Evolutionary conservation across 2,888 invertebrate genomes (phyloP).

Genomic region (Malthinus seriepunctatus): DNA sequence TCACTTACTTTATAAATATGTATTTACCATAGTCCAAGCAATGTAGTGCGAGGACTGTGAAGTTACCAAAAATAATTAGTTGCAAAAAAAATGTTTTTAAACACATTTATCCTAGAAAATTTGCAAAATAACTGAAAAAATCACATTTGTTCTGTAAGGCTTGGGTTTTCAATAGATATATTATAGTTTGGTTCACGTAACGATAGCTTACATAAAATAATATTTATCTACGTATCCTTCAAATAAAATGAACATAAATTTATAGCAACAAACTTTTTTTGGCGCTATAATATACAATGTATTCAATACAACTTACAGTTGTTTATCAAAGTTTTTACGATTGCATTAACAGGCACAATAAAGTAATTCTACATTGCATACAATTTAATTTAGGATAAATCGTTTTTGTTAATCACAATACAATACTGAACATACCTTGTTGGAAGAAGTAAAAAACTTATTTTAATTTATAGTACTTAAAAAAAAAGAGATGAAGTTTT

Average conservation of each 20-base stretch:
- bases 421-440: conserved; percentile 45
- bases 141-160: no score
- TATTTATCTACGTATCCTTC: not conserved
- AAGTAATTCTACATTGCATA: conserved; percentile 47
- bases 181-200: not conserved
- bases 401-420: conserved; percentile 42
- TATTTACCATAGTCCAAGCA: conserved; percentile 12
- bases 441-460: not conserved
- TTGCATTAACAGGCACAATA: conserved; percentile 52
- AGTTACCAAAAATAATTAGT: conserved; percentile 4
- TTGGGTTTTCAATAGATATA: no score
- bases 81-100: conserved; percentile 22
- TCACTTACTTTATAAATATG: conserved; percentile 15
- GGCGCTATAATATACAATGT: no score
- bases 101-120: no score
- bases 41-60: conserved; percentile 1
- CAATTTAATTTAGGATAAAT: conserved; percentile 16
- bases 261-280: no score
- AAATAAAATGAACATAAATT: not conserved
- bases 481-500: conserved; percentile 3
- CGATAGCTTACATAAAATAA: not conserved
- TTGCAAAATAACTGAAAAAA: no score
- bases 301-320: conserved; percentile 42
- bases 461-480: not conserved
- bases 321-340: conserved; percentile 45